phyloP scores from a whole-genome alignment of 2,797 vertebrate genomes.

The Sebastes matsubarae region DNA sequence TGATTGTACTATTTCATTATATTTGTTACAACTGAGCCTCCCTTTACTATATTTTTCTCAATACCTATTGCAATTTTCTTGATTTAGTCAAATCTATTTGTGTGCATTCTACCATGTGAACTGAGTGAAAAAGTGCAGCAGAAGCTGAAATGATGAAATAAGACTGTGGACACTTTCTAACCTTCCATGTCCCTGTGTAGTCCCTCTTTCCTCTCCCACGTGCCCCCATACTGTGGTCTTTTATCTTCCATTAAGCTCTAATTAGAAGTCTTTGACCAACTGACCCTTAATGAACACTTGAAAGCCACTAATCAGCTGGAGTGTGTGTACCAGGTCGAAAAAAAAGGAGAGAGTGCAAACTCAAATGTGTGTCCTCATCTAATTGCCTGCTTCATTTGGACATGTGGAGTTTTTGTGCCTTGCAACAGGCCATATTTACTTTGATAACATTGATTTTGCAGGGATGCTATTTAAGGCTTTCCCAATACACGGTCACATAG shows the following conservation, averaged over 20 bases:
- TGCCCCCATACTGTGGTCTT: conserved; percentile 13
- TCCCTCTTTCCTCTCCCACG: conserved; percentile 4
- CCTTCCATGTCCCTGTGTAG: conserved; percentile 2
- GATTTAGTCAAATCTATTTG: background rate
- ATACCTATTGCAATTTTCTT: background rate
- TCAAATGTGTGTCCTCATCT: conserved; percentile 22
- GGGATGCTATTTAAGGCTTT: conserved; percentile 14
- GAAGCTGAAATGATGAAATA: conserved; percentile 21
- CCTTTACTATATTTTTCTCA: background rate
- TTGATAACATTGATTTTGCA: conserved; percentile 14
- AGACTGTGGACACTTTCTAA: conserved; percentile 12
- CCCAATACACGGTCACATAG: background rate
- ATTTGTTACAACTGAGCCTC: conserved; percentile 14
- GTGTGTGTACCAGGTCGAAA: conserved; percentile 45
- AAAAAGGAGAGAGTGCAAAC: conserved; percentile 5
- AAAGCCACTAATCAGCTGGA: conserved; percentile 61
- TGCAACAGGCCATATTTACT: background rate
- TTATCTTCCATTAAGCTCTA: conserved; percentile 65
- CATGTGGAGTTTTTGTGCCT: background rate
- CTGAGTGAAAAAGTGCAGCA: background rate
- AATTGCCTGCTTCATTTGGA: conserved; percentile 19
- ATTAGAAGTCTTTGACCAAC: conserved; percentile 59
- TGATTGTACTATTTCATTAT: conserved; percentile 27
- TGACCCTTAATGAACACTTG: conserved; percentile 57
- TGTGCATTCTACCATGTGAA: background rate